Evolutionary conservation across 2,797 vertebrate species (phyloP), one percentile per base, ranked within the genome.

Genomic region (Phaenicophaeus curvirostris): DNA sequence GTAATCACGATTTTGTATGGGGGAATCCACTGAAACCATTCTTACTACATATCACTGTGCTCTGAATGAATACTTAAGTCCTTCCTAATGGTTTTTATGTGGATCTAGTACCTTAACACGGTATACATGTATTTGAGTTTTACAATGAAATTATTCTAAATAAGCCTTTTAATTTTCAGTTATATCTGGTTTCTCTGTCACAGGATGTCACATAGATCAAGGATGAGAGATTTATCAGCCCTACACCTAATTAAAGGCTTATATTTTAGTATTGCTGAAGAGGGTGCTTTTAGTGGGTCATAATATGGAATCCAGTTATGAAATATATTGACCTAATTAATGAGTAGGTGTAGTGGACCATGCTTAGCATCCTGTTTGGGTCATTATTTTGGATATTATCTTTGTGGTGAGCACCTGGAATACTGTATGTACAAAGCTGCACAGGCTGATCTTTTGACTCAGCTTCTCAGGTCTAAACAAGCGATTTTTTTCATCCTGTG

Each of bases 221-320:
- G 87, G 85, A 68, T 77, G 82, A 66, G 86, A 89, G 54, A 75
- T 91, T 94, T 97, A 89, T 96, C 91, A 96, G 50, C 83, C 82
- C 48, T 79, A 87, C 82, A 79, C 90, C 96, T 97, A 91, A 94
- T 97, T 96, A 87, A 93, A 79, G 55, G 63, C 90, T 97, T 97
- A 54, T 30, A 51, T 95, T 97, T 96, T 87, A 91, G 12, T 92
- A 88, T 93, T 94, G 66, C 58, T n/a, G 80, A 46, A 46, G 86
- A 93, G 63, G 35, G 6, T 96, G 20, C 66, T 96, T 78, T 88
- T 72, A 89, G 80, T 44, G 3, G 23, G 37, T 87, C 69, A 75
- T 55, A 83, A 62, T 77, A 76, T 54, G 66, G 78, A 85, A 92
- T 95, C 77, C 74, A 95, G 8, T 94, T 95, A 83, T 78, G 62